Percentiles rank a stretch among this genome's conserved stretches.
phyloP scores from a whole-genome alignment of 2,113 vertebrate species.

The Oryzias melastigma region DNA sequence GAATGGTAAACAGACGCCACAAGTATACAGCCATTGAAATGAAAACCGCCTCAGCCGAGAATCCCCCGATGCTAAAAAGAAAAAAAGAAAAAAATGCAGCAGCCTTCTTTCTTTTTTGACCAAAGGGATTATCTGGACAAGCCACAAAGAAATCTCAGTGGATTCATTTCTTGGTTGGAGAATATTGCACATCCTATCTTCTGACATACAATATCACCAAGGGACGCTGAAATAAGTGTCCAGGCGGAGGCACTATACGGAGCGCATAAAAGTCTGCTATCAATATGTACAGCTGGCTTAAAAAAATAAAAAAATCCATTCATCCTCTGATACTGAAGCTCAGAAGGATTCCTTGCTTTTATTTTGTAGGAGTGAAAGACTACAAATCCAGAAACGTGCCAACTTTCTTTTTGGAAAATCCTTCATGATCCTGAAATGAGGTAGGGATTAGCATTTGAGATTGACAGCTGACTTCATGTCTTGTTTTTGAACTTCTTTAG shows the following conservation, averaged over 20 bases:
- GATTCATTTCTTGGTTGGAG: constrained; percentile 62
- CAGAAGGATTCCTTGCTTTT: constrained; percentile 27
- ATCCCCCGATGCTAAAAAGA: constrained; percentile 15
- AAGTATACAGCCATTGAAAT: constrained; percentile 30
- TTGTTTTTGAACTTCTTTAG: background rate
- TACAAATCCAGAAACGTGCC: constrained; percentile 23
- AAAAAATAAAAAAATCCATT: constrained; percentile 25
- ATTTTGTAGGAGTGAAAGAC: constrained; percentile 38
- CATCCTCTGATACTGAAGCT: constrained; percentile 38
- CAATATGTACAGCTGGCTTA: constrained; percentile 58
- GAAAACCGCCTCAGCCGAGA: constrained; percentile 27
- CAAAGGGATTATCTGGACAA: constrained; percentile 69
- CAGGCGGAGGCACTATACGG: constrained; percentile 29
- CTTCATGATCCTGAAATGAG: constrained; percentile 22
- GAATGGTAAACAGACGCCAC: constrained; percentile 25
- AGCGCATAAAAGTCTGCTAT: constrained; percentile 50
- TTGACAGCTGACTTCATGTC: constrained; percentile 5
- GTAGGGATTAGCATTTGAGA: constrained; percentile 14
- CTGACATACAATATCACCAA: constrained; percentile 58
- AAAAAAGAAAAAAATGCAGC: constrained; percentile 15
- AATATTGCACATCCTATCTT: constrained; percentile 68
- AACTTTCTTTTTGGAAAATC: background rate
- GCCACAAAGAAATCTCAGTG: constrained; percentile 61
- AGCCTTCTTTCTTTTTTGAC: constrained; percentile 48
- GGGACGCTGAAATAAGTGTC: constrained; percentile 39